Evolutionary conservation across 2,113 vertebrate species (phyloP).

Genomic region (crab-eating macaque (Macaca fascicularis)): T2T-MFA8v1.1 NC_088389.1:101397501-101398000

Average conservation of each 20-base stretch:
- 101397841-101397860: neutral
- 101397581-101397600: neutral
- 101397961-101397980: neutral
- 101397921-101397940: neutral
- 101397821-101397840: neutral
- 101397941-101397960: neutral
- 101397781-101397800: neutral
- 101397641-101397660: neutral
- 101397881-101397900: neutral
- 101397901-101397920: neutral
- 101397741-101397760: neutral
- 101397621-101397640: neutral
- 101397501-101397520: neutral
- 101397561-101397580: neutral
- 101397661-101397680: neutral
- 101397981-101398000: neutral
- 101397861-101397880: neutral
- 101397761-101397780: neutral
- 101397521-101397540: neutral
- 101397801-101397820: neutral
- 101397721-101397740: neutral
- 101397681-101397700: neutral
- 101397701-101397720: neutral
- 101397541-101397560: neutral
- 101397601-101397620: neutral